These are phyloP conservation scores for Notodonta ziczac DNA, from an alignment of 2,888 invertebrate genomes.

Conservation along the genomic window DNA sequence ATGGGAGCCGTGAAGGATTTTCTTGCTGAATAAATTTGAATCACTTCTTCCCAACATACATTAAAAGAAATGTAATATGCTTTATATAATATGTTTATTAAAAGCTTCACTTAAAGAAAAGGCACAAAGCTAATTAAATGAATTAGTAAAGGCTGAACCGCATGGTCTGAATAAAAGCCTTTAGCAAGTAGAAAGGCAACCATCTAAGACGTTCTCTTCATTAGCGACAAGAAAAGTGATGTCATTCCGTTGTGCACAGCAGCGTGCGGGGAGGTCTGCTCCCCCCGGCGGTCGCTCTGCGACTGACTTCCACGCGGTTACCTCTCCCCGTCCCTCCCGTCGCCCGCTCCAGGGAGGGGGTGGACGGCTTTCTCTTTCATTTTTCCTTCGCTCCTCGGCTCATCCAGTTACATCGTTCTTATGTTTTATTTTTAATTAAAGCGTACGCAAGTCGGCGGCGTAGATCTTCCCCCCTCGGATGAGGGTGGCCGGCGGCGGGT, in stretches of 20 bases:
- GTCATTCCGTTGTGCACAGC: conserved; percentile 81
- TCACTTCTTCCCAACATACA: conserved; percentile 21
- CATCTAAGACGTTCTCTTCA: conserved; percentile 80
- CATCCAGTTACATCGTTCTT: conserved; percentile 85
- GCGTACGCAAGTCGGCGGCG: conserved; percentile 84
- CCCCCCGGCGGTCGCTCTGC: conserved; percentile 74
- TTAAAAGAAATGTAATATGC: conserved; percentile 24
- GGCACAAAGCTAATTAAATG: conserved; percentile 55
- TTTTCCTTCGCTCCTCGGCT: conserved; percentile 85
- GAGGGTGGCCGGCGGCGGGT: conserved; percentile 60
- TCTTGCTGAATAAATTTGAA: conserved; percentile 41
- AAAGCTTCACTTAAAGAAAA: conserved; percentile 20
- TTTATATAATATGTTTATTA: conserved; percentile 27
- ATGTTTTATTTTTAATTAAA: conserved; percentile 86
- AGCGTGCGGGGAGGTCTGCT: conserved; percentile 66
- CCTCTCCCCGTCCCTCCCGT: conserved; percentile 50
- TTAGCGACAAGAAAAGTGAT: conserved; percentile 84
- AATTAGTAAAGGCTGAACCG: conserved; percentile 52
- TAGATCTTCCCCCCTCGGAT: conserved; percentile 73
- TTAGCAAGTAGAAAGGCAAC: conserved; percentile 64
- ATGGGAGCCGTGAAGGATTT: conserved; percentile 39
- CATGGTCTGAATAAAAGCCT: conserved; percentile 57
- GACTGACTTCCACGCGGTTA: conserved; percentile 77
- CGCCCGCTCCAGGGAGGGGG: conserved; percentile 59
- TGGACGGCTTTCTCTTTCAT: conserved; percentile 84